Percentiles rank a stretch among this genome's conserved stretches.
phyloP scores from a whole-genome alignment of 1,140 invertebrate species.

The Schmidtea mediterranea region DNA sequence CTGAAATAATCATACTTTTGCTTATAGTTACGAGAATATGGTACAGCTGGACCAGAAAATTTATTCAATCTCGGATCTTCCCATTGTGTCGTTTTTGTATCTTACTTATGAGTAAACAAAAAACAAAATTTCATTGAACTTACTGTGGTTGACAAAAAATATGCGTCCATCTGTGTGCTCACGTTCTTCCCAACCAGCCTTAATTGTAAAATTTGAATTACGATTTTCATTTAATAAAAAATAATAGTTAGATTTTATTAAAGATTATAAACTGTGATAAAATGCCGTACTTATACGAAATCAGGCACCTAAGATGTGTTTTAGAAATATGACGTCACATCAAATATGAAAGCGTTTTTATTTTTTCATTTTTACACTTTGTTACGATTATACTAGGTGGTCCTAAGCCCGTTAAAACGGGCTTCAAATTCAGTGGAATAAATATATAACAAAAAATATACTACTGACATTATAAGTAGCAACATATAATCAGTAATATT shows the following conservation, averaged over 20 bases:
- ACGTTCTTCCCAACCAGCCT: slow-evolving; percentile 83
- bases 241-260: too few species aligned
- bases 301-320: too few species aligned
- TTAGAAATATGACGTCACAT: too few species aligned
- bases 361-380: too few species aligned
- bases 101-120: slow-evolving; percentile 26
- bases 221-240: neutral
- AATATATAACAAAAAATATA: too few species aligned
- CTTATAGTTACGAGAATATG: slow-evolving; percentile 90
- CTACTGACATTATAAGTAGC: too few species aligned
- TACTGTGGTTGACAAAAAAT: slow-evolving; percentile 94
- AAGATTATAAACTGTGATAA: too few species aligned
- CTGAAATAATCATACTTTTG: slow-evolving; percentile 93
- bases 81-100: slow-evolving; percentile 85
- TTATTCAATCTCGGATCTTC: slow-evolving; percentile 55
- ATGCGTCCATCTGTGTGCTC: slow-evolving; percentile 76
- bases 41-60: slow-evolving; percentile 37
- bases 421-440: too few species aligned
- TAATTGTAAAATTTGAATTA: slow-evolving; percentile 6
- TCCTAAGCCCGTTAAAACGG: too few species aligned
- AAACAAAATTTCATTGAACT: slow-evolving; percentile 18
- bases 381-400: too few species aligned
- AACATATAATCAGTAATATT: too few species aligned
- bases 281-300: too few species aligned
- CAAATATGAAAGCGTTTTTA: neutral